These are phyloP conservation scores for Noctilio leporinus DNA, from an alignment of 2,113 vertebrate genomes.

Conservation along the genomic window DNA sequence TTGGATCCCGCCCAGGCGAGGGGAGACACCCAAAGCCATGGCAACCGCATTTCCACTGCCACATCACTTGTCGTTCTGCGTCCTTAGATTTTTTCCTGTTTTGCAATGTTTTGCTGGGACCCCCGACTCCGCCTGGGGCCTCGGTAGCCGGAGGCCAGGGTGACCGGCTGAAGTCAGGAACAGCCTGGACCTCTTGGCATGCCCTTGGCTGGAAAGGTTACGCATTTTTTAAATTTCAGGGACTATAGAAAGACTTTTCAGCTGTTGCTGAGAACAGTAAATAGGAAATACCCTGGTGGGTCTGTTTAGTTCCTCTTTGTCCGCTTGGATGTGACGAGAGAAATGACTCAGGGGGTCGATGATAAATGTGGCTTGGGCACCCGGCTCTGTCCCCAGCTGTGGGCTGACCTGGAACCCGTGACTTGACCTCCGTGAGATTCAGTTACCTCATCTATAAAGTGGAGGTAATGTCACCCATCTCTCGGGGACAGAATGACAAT, in stretches of 20 bases:
- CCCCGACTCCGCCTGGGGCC: conserved; percentile 57
- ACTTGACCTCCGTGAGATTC: not conserved
- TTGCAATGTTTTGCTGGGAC: conserved; percentile 81
- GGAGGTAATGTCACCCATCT: not conserved
- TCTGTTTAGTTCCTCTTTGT: not conserved
- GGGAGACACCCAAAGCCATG: conserved; percentile 78
- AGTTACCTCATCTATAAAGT: not conserved
- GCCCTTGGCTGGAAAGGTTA: not conserved
- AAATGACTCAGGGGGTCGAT: not conserved
- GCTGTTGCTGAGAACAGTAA: not conserved
- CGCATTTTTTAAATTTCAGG: not conserved
- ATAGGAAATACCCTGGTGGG: not conserved
- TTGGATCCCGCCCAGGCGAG: conserved; percentile 81
- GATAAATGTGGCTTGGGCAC: not conserved
- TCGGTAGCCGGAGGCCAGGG: conserved; percentile 17
- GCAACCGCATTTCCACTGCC: conserved; percentile 78
- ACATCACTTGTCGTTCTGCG: conserved; percentile 74
- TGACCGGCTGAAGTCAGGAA: conserved; percentile 26
- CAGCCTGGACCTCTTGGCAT: conserved; percentile 29
- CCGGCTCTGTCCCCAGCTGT: not conserved
- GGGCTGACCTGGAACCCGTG: not conserved
- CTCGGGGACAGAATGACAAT: not conserved
- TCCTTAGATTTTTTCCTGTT: conserved; percentile 84
- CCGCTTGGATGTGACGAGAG: not conserved
- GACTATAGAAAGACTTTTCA: not conserved